phyloP scores from a whole-genome alignment of 2,888 invertebrate species.

The Drosophila parthenogenetica region DNA sequence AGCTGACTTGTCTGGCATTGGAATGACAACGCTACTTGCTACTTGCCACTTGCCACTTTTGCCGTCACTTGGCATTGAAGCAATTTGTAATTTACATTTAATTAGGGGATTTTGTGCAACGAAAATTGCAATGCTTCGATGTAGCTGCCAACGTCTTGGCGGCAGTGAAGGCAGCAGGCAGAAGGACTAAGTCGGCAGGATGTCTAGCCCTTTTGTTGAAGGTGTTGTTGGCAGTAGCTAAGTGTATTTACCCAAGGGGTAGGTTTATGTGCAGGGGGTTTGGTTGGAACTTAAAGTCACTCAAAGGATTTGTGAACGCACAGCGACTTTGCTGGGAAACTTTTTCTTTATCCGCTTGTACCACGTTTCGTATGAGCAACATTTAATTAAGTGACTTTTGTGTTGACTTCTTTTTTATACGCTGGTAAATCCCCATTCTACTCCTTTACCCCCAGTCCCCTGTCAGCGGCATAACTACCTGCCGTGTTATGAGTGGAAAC shows the following conservation, averaged over 20 bases:
- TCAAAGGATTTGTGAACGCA: slow-evolving; percentile 60
- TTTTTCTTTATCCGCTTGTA: slow-evolving; percentile 18
- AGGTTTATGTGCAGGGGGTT: neutral
- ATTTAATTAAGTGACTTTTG: slow-evolving; percentile 72
- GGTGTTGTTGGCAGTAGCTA: slow-evolving; percentile 45
- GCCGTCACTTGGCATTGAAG: slow-evolving; percentile 60
- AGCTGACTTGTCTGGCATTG: slow-evolving; percentile 54
- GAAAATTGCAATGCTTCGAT: slow-evolving; percentile 53
- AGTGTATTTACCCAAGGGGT: slow-evolving; percentile 58
- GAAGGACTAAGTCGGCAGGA: slow-evolving; percentile 23
- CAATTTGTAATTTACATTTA: slow-evolving; percentile 81
- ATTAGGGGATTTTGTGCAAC: slow-evolving; percentile 72
- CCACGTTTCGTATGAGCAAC: slow-evolving; percentile 62
- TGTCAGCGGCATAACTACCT: slow-evolving; percentile 25
- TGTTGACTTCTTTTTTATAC: slow-evolving; percentile 24
- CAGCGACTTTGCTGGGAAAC: slow-evolving; percentile 25
- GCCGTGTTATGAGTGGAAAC: slow-evolving; percentile 60
- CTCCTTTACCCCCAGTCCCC: slow-evolving; percentile 4
- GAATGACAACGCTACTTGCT: slow-evolving; percentile 57
- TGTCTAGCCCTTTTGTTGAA: slow-evolving; percentile 44
- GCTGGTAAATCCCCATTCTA: neutral
- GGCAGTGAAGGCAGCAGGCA: slow-evolving; percentile 8
- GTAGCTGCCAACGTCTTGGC: neutral
- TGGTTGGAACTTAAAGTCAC: slow-evolving; percentile 55
- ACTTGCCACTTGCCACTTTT: slow-evolving; percentile 29